A percentile compares a stretch with the other conserved stretches of the same genome.
Evolutionary conservation across 1,140 invertebrate genomes (phyloP).

Genomic region (Bombus consobrinus): DNA sequence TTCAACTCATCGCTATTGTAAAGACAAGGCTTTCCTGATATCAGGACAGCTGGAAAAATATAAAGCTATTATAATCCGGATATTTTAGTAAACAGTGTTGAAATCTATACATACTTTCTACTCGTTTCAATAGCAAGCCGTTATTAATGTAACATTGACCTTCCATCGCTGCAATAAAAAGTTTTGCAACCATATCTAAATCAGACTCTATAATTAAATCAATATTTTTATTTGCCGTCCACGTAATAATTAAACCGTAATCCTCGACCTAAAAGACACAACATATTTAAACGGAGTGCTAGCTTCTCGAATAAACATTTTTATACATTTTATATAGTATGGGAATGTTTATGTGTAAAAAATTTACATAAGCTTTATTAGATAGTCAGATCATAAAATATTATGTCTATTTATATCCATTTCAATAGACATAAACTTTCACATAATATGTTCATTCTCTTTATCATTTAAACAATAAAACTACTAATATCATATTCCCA

Average conservation of each 20-base stretch:
- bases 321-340: too few relatives aligned
- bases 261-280: conserved; percentile 84
- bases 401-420: too few relatives aligned
- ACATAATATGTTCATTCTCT: neutral
- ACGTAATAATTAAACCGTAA: conserved; percentile 86
- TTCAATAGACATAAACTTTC: too few relatives aligned
- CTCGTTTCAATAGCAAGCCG: conserved; percentile 85
- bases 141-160: conserved; percentile 85
- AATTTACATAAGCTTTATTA: neutral
- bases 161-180: conserved; percentile 84
- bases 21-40: conserved; percentile 82
- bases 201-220: conserved; percentile 86
- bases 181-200: conserved; percentile 85
- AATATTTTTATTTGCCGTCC: conserved; percentile 85
- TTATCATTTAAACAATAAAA: neutral
- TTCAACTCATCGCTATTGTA: conserved; percentile 73
- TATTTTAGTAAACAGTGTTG: conserved; percentile 69
- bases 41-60: conserved; percentile 82
- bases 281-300: conserved; percentile 1
- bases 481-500: neutral
- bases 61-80: neutral
- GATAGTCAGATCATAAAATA: neutral
- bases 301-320: neutral
- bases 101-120: conserved; percentile 85
- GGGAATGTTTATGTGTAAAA: neutral